Evolutionary conservation across 2,113 vertebrate genomes (phyloP).

Genomic region (Entosphenus tridentatus): DNA sequence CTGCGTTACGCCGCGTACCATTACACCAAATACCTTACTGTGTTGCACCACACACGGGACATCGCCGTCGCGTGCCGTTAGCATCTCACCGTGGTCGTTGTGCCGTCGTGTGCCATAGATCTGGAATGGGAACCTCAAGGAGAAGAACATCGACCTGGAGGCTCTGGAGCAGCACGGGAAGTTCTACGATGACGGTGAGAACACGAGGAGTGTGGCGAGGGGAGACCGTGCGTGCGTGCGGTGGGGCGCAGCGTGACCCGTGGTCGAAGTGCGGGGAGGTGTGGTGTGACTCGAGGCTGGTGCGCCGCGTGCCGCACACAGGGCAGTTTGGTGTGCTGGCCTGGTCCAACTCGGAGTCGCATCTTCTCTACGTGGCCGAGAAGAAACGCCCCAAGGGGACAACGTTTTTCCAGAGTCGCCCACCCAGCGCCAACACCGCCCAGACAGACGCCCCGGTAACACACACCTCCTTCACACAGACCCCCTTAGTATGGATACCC

Average conservation of each 20-base stretch:
- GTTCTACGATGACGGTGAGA: conserved; percentile 26
- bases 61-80: too few species aligned
- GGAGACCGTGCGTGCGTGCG: not conserved
- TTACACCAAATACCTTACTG: too few species aligned
- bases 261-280: not conserved
- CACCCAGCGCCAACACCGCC: too few species aligned
- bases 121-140: conserved; percentile 23
- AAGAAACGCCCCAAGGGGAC: conserved; percentile 13
- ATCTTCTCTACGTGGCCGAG: conserved; percentile 30
- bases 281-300: conserved; percentile 20
- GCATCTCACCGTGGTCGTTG: too few species aligned
- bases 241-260: not conserved
- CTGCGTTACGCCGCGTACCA: too few species aligned
- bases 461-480: too few species aligned
- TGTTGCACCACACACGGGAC: too few species aligned
- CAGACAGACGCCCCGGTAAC: too few species aligned
- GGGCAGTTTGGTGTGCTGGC: conserved; percentile 14
- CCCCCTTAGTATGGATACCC: too few species aligned
- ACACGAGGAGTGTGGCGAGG: not conserved
- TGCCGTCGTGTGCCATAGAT: conserved; percentile 16
- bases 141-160: conserved; percentile 24
- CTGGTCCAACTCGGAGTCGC: conserved; percentile 27
- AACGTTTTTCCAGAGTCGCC: conserved; percentile 1
- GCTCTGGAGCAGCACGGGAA: conserved; percentile 22
- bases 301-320: conserved; percentile 15